These are phyloP conservation scores for Gila robusta DNA, from an alignment of 2,797 vertebrate genomes.

Conservation along the genomic window DNA sequence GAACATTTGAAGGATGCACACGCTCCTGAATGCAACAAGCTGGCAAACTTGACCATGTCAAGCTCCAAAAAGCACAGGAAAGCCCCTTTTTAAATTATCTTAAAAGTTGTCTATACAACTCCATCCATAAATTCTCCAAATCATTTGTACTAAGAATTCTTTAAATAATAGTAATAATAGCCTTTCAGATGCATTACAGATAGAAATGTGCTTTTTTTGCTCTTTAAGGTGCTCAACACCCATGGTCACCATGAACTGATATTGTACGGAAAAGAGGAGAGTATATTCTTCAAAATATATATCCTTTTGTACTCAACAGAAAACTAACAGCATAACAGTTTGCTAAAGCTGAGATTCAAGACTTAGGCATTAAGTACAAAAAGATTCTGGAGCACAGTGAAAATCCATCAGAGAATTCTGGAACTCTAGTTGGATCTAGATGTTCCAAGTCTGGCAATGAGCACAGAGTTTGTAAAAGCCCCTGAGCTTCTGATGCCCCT, in stretches of 20 bases:
- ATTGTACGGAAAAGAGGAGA: neutral
- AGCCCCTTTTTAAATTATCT: neutral
- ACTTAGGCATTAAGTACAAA: neutral
- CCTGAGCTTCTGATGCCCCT: conserved; percentile 68
- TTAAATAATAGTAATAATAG: neutral
- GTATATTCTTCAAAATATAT: neutral
- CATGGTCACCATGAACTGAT: neutral
- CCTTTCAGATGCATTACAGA: neutral
- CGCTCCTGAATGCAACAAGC: neutral
- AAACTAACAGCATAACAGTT: neutral
- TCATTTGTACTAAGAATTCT: neutral
- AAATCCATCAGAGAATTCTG: conserved; percentile 13
- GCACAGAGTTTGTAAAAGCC: conserved; percentile 6
- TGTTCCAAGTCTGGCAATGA: conserved; percentile 17
- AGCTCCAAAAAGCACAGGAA: neutral
- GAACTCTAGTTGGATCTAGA: conserved; percentile 20
- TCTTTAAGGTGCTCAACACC: neutral
- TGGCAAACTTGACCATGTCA: neutral
- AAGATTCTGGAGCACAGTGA: conserved; percentile 14
- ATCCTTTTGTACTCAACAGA: neutral
- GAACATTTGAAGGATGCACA: neutral
- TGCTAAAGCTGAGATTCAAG: neutral
- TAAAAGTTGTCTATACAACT: neutral
- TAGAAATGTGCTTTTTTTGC: neutral
- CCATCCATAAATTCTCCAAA: neutral